A percentile compares a stretch with the other conserved stretches of the same genome.
Conservation (phyloP, 2,888 invertebrate genomes). For the Epinotia ramella region DNA sequence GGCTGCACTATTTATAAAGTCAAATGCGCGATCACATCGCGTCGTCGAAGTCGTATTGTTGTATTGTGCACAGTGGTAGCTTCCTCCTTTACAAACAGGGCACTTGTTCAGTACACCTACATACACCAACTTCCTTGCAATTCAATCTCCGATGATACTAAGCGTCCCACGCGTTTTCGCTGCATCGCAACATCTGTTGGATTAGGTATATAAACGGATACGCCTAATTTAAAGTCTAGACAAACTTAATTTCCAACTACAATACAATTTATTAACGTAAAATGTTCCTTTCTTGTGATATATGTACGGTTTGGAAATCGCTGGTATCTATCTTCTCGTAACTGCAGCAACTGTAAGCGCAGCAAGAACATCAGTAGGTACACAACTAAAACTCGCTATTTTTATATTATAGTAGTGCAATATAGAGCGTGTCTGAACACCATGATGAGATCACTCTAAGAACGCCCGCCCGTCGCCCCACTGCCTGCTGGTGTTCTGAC, state of each 20-base stretch:
- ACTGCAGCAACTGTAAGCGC: no score
- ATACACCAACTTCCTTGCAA: constrained; percentile 67
- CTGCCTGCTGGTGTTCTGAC: no score
- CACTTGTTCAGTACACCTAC: constrained; percentile 54
- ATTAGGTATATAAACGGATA: neutral
- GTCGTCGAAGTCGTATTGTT: constrained; percentile 72
- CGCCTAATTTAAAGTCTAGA: constrained; percentile 10
- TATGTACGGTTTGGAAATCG: no score
- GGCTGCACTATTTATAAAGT: constrained; percentile 80
- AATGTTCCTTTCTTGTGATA: neutral
- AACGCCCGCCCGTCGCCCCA: no score
- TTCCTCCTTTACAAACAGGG: constrained; percentile 73
- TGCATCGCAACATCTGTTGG: neutral
- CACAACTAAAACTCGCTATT: no score
- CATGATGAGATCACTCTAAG: no score
- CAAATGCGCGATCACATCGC: constrained; percentile 66
- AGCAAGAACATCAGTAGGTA: no score
- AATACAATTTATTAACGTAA: neutral
- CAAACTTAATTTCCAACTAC: neutral
- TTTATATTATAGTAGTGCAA: no score
- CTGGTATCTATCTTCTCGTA: no score
- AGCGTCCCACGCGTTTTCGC: constrained; percentile 50
- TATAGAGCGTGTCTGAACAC: no score
- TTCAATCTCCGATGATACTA: constrained; percentile 44
- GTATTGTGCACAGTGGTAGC: constrained; percentile 72